Percentiles rank a stretch among this genome's conserved stretches.
These are phyloP conservation scores for Acholoe squamosa DNA, from an alignment of 2,888 invertebrate species.

Conservation along the genomic window DNA sequence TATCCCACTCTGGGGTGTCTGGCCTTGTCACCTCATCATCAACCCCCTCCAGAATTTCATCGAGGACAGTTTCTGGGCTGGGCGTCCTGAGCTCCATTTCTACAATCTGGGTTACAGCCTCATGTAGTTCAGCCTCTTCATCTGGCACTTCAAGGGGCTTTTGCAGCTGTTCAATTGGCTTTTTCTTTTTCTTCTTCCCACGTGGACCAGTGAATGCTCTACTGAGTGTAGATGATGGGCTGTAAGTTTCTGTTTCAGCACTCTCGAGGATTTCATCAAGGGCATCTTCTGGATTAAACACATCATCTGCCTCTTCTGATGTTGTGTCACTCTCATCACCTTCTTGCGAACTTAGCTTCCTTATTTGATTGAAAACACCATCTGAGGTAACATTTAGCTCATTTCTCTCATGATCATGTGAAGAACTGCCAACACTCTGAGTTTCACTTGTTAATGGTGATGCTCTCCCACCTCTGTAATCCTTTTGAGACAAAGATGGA, in stretches of 20 bases:
- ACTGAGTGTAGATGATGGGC: slow-evolving; percentile 58
- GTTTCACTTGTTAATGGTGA: too few relatives aligned
- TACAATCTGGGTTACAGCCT: slow-evolving; percentile 14
- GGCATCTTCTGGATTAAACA: slow-evolving; percentile 53
- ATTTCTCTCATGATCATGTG: not conserved
- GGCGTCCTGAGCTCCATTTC: slow-evolving; percentile 28
- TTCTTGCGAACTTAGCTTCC: not conserved
- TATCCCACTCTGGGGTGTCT: slow-evolving; percentile 36
- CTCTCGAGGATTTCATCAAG: slow-evolving; percentile 62
- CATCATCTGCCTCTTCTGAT: slow-evolving; percentile 54
- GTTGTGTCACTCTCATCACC: slow-evolving; percentile 1
- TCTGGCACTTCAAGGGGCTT: not conserved
- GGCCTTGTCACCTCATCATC: slow-evolving; percentile 4
- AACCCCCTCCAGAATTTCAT: slow-evolving; percentile 47
- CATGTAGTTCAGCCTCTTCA: slow-evolving; percentile 1
- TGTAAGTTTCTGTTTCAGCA: slow-evolving; percentile 61
- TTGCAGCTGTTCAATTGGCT: not conserved
- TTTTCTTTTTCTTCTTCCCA: slow-evolving; percentile 42
- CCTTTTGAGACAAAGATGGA: too few relatives aligned
- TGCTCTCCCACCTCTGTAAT: too few relatives aligned
- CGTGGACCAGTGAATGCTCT: slow-evolving; percentile 60
- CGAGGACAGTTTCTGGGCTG: slow-evolving; percentile 46
- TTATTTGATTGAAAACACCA: not conserved
- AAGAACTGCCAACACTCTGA: not conserved
- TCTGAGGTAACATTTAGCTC: not conserved